phyloP scores from a whole-genome alignment of 1,140 invertebrate genomes.

The Phortica variegata region DNA sequence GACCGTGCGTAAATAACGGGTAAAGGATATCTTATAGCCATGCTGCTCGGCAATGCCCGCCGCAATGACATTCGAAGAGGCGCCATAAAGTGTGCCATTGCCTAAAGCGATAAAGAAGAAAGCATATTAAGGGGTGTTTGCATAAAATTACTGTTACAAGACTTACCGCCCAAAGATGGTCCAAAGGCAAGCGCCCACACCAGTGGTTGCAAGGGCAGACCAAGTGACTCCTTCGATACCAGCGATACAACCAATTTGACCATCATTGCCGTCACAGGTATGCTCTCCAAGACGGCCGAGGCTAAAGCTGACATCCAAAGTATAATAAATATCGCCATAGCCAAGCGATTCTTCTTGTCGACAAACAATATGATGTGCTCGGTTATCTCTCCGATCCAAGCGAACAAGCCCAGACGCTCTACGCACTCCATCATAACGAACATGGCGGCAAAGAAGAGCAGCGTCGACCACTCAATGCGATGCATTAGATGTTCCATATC shows the following conservation, averaged over 20 bases:
- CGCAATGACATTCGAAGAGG: conserved; percentile 79
- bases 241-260: conserved; percentile 69
- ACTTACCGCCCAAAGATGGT: conserved; percentile 73
- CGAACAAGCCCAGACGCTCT: conserved; percentile 67
- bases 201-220: conserved; percentile 69
- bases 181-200: conserved; percentile 76
- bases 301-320: conserved; percentile 77
- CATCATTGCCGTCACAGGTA: conserved; percentile 82
- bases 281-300: conserved; percentile 80
- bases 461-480: conserved; percentile 77
- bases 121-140: background rate
- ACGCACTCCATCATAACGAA: conserved; percentile 84
- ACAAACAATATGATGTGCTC: conserved; percentile 67
- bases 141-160: too few species aligned
- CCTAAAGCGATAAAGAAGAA: conserved; percentile 57
- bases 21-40: conserved; percentile 74
- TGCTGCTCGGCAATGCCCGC: conserved; percentile 81
- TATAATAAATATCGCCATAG: conserved; percentile 70
- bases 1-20: conserved; percentile 61
- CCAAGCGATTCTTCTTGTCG: conserved; percentile 63
- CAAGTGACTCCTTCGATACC: conserved; percentile 63
- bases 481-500: conserved; percentile 73
- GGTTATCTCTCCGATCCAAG: conserved; percentile 71
- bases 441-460: conserved; percentile 77
- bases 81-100: conserved; percentile 80